Base-by-base conservation (phyloP, 35 echinoderm and acorn worm species). In the Nesometra sesokonis region DNA sequence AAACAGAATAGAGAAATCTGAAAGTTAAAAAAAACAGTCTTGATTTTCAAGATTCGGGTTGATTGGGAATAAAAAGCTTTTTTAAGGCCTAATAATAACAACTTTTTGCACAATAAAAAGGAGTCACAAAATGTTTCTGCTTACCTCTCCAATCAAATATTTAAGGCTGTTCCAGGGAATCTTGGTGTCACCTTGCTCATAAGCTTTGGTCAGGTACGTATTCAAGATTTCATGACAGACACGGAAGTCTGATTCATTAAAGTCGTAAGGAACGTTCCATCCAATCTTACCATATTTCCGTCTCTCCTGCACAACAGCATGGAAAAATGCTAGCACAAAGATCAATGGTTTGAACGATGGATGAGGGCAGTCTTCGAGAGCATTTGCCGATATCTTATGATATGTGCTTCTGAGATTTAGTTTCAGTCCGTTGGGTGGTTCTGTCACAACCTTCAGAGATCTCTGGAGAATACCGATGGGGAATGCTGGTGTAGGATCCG, bases 111-210 rank as follows among this genome's bases (percentile, higher is more conserved):
- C 23, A 4, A 15, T 43, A 15, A 43, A 7, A 19, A 67, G 8
- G 23, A 67, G 23, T 67, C 8, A 19, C 23, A 19, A 13, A 43
- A 7, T 43, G 38, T 78, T 78, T 31, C 0, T 82, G 29, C 88
- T 76, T 89, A 99, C 96, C 90, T 99, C 96, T 85, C 92, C 96
- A 80, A 99, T 99, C 7, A 99, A 78, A 33, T 99, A 99, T 57
- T 99, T 99, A 85, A 99, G 85, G 47, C 96, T 99, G 87, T 91
- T 94, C 96, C 96, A 99, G n/a, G 96, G 96, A 32, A 99, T 92
- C 87, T 94, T 97, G 57, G 93, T 86, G 79, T 99, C 96, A 0
- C 92, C 92, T 46, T 99, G 92, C 82, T 94, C 90, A 84, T 37
- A 83, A 0, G 96, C 90, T 77, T 99, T 99, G 32, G 92, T 94